Evolutionary conservation across 2,797 vertebrate species (phyloP).

Genomic region (Periparus ater): DNA sequence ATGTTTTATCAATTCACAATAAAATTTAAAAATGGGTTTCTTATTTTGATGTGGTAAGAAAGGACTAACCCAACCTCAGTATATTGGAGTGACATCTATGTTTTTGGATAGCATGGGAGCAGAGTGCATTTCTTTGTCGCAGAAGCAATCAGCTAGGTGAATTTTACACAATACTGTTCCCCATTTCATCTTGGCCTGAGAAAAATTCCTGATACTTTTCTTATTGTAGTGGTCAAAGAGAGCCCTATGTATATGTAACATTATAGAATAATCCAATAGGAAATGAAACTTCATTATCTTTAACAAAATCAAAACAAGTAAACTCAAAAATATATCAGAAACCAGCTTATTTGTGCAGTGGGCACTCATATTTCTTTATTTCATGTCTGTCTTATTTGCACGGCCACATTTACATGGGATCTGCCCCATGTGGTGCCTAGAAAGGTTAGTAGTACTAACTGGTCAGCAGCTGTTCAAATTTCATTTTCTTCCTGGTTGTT

Average conservation of each 20-base stretch:
- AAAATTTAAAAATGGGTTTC: background rate
- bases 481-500: background rate
- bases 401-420: background rate
- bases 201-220: background rate
- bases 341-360: background rate
- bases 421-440: background rate
- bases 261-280: background rate
- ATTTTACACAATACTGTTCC: background rate
- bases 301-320: background rate
- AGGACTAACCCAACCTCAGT: background rate
- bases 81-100: background rate
- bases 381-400: background rate
- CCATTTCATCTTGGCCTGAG: background rate
- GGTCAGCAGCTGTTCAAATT: background rate
- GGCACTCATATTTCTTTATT: background rate
- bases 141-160: background rate
- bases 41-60: background rate
- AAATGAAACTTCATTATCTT: background rate
- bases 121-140: background rate
- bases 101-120: background rate
- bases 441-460: background rate
- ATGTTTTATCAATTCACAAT: background rate
- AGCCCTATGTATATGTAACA: background rate
- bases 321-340: background rate
- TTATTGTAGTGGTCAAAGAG: background rate